phyloP scores from a whole-genome alignment of 2,113 vertebrate species.

The Sorex araneus region DNA sequence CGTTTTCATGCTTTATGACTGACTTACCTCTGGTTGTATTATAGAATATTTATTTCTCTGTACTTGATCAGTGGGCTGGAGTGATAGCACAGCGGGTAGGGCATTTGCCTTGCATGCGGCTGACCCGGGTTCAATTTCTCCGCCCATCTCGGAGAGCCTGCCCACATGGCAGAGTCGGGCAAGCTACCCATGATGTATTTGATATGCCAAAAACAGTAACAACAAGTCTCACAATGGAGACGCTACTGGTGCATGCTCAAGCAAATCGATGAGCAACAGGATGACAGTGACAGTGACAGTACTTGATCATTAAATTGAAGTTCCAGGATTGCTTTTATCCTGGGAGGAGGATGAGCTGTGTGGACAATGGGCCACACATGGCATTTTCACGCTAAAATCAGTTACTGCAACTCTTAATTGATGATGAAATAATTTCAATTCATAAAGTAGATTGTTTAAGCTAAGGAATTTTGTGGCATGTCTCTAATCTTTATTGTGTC shows the following conservation, averaged over 20 bases:
- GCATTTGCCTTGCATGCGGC: too few species aligned
- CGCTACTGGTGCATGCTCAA: too few species aligned
- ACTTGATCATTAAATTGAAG: neutral
- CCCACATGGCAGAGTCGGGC: too few species aligned
- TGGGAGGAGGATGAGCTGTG: neutral
- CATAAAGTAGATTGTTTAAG: constrained; percentile 56
- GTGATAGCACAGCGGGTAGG: too few species aligned
- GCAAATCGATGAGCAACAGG: too few species aligned
- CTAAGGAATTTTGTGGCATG: constrained; percentile 34
- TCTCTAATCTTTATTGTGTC: constrained; percentile 61
- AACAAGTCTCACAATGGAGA: too few species aligned
- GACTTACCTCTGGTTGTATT: neutral
- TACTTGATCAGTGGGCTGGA: neutral
- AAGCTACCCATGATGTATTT: too few species aligned
- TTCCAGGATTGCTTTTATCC: neutral
- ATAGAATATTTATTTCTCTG: neutral
- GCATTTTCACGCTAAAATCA: constrained; percentile 59
- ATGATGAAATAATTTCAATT: constrained; percentile 49
- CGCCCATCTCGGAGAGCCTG: too few species aligned
- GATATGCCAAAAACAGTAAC: too few species aligned
- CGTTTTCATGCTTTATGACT: neutral
- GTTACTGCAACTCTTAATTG: constrained; percentile 62
- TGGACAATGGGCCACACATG: constrained; percentile 18
- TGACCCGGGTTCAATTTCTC: too few species aligned
- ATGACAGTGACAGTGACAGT: too few species aligned